Conservation (phyloP, 2,113 vertebrate species). For the Phainopepla nitens region DNA sequence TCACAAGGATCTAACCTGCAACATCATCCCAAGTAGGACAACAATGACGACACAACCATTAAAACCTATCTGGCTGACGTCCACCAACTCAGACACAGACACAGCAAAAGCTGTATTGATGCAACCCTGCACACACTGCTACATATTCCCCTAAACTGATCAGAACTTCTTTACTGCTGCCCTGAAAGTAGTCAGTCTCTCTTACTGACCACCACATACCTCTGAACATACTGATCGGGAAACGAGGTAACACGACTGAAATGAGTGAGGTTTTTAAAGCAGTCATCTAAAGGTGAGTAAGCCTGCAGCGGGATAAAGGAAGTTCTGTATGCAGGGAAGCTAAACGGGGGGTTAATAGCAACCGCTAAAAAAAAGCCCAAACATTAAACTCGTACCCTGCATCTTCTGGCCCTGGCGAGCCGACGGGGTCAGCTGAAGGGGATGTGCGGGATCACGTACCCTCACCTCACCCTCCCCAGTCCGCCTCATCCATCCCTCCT, state of each 20-base stretch:
- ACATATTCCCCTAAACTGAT: neutral
- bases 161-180: neutral
- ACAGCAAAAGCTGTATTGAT: neutral
- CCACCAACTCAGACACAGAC: neutral
- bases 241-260: neutral
- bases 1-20: slow-evolving; percentile 36
- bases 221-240: neutral
- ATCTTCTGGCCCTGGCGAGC: neutral
- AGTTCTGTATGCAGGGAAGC: neutral
- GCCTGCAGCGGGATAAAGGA: neutral
- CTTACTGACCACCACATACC: neutral
- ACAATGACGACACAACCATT: slow-evolving; percentile 21
- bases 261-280: neutral
- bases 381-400: accelerated
- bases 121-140: neutral
- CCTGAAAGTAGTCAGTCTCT: neutral
- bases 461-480: neutral
- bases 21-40: slow-evolving; percentile 35
- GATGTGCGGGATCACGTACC: accelerated
- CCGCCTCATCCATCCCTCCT: neutral
- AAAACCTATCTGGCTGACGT: slow-evolving; percentile 22
- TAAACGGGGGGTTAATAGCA: neutral
- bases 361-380: neutral
- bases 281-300: neutral
- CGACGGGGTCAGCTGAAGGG: neutral